Base-by-base conservation (phyloP, 2,888 invertebrate species). In the Euplexia lucipara region DNA sequence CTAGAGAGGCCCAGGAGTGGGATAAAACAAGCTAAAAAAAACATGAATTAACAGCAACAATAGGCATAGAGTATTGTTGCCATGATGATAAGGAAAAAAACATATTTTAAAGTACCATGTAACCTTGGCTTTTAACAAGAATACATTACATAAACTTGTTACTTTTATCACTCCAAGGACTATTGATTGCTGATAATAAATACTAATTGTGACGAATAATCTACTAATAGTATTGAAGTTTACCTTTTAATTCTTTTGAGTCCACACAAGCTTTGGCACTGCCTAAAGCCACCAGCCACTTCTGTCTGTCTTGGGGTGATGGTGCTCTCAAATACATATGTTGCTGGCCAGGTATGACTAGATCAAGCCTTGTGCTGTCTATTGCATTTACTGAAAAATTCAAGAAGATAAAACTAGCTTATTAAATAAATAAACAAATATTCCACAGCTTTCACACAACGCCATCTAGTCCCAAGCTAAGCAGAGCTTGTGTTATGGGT, bases 281-380 rank as follows among this genome's bases (percentile, higher is more conserved):
- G 16, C 98, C 98, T 53, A 98, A 91, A 37, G 97, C 97, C 20
- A 98, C 97, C 26, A 98, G 94, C 98, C 98, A 98, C 81, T 97
- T 97, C 86, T 98, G 98, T 53, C 98, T 90, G 84, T 98, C 98
- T 84, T 97, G 97, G 26, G 97, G 96, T 16, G 97, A 97, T 6
- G 97, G 96, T 51, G 98, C 97, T 86, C 96, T 96, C 64, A 98
- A 92, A 87, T 98, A 98, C 95, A 98, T 97, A 85, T 97, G 97
- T 83, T 98, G 97, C 86, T 98, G 98, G 6, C 97, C 97, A 52
- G 98, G 98, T 86, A 98, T 97, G 26, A 97, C 97, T 72, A 98
- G 92, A 91, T 98, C 98, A 88, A 98, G 93, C 56, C 98, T 91
- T 18, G 97, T 96, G 67, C 94, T 96, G 86, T 98, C 98, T 63